A percentile compares a stretch with the other conserved stretches of the same genome.
Evolutionary conservation across 2,113 vertebrate species (phyloP).

Genomic region (Sinosuthora webbiana): DNA sequence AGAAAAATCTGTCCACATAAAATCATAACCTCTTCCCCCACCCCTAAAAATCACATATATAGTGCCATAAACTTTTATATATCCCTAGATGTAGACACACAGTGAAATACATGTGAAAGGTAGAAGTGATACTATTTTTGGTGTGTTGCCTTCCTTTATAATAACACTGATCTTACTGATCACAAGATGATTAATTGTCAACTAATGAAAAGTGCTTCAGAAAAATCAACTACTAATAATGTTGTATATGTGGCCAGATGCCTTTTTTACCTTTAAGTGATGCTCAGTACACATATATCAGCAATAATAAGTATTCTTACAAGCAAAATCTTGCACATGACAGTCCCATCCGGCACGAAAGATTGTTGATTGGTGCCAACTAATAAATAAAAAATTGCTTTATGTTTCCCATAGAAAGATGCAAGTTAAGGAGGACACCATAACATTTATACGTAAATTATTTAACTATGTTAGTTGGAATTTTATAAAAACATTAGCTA

Average conservation of each 20-base stretch:
- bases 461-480: not conserved
- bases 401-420: not conserved
- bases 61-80: not conserved
- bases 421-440: not conserved
- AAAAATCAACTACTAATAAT: not conserved
- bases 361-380: not conserved
- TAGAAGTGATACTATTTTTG: not conserved
- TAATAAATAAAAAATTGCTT: not conserved
- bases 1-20: not conserved
- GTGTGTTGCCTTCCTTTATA: not conserved
- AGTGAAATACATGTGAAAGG: not conserved
- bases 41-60: fast-evolving
- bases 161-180: not conserved
- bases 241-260: not conserved
- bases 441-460: not conserved
- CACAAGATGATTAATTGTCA: not conserved
- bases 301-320: not conserved
- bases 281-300: fast-evolving
- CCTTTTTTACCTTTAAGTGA: not conserved
- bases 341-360: not conserved
- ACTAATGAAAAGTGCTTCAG: not conserved
- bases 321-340: not conserved
- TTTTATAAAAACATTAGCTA: not conserved
- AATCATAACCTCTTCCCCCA: not conserved
- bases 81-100: not conserved